A percentile compares a stretch with the other conserved stretches of the same genome.
Evolutionary conservation across 2,797 vertebrate genomes (phyloP).

Genomic region (Urophycis tenuis): DNA sequence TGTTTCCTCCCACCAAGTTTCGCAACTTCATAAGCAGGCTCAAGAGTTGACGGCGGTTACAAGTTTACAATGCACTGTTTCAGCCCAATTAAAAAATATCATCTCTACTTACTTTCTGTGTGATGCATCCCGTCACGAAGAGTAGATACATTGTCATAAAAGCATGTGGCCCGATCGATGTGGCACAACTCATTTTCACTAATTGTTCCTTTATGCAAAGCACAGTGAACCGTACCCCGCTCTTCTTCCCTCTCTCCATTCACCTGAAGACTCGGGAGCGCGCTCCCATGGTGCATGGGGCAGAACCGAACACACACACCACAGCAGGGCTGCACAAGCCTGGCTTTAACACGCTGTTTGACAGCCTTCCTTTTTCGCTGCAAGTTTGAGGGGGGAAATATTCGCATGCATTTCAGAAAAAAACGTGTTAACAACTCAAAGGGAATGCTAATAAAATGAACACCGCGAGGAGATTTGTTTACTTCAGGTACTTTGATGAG

Average conservation of each 20-base stretch:
- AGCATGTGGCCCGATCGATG: constrained; percentile 56
- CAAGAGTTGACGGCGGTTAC: constrained; percentile 10
- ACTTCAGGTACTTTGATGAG: background rate
- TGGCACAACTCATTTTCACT: constrained; percentile 57
- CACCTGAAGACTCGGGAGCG: constrained; percentile 71
- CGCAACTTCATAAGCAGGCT: constrained; percentile 16
- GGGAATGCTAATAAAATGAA: background rate
- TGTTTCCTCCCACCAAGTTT: constrained; percentile 2
- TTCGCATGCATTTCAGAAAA: background rate
- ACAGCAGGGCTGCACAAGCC: constrained; percentile 22
- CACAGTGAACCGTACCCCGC: constrained; percentile 53
- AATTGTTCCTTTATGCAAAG: constrained; percentile 50
- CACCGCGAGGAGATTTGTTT: background rate
- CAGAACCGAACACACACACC: constrained; percentile 39
- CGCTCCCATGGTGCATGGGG: constrained; percentile 66
- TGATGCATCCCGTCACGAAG: constrained; percentile 64
- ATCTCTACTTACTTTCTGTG: constrained; percentile 70
- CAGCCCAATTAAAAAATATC: constrained; percentile 40
- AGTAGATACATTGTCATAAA: constrained; percentile 64
- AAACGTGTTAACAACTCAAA: no score
- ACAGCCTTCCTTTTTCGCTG: background rate
- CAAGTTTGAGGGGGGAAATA: background rate
- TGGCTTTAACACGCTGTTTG: constrained; percentile 4
- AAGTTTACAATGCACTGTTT: constrained; percentile 17
- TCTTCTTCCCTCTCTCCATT: constrained; percentile 62